Percentiles rank a stretch among this genome's conserved stretches.
Conservation (phyloP, 2,888 invertebrate species). For the Agrotis ipsilon region DNA sequence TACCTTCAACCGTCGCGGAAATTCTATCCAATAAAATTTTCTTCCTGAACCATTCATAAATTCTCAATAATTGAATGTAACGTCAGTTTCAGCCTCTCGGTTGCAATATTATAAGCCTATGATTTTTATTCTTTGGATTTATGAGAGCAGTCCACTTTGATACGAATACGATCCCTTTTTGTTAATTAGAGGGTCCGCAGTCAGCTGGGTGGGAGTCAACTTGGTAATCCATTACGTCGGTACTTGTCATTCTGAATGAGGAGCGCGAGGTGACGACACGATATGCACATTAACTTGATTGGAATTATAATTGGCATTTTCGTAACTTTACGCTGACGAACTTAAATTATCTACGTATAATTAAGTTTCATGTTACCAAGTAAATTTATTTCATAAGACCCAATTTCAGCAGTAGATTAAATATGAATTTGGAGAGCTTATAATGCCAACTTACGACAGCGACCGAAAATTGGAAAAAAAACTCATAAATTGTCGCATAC, state of each 20-base stretch:
- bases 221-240: slow-evolving; percentile 78
- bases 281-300: slow-evolving; percentile 79
- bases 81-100: slow-evolving; percentile 78
- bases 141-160: slow-evolving; percentile 61
- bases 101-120: slow-evolving; percentile 80
- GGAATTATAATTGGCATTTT: slow-evolving; percentile 72
- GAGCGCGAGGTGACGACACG: slow-evolving; percentile 68
- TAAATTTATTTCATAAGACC: slow-evolving; percentile 32
- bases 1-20: slow-evolving; percentile 78
- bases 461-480: slow-evolving; percentile 37
- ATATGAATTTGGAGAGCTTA: slow-evolving; percentile 30
- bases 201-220: slow-evolving; percentile 73
- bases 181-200: slow-evolving; percentile 76
- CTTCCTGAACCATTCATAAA: slow-evolving; percentile 85
- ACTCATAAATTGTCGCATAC: slow-evolving; percentile 44
- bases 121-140: slow-evolving; percentile 81
- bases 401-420: slow-evolving; percentile 35
- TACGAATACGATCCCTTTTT: slow-evolving; percentile 74
- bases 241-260: slow-evolving; percentile 70
- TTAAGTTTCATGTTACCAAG: slow-evolving; percentile 46
- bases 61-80: slow-evolving; percentile 87
- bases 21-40: slow-evolving; percentile 85
- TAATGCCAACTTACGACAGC: neutral
- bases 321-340: slow-evolving; percentile 56
- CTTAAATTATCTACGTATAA: slow-evolving; percentile 43